phyloP scores from a whole-genome alignment of 1,140 invertebrate species.

The Hylaeus volcanicus region DNA sequence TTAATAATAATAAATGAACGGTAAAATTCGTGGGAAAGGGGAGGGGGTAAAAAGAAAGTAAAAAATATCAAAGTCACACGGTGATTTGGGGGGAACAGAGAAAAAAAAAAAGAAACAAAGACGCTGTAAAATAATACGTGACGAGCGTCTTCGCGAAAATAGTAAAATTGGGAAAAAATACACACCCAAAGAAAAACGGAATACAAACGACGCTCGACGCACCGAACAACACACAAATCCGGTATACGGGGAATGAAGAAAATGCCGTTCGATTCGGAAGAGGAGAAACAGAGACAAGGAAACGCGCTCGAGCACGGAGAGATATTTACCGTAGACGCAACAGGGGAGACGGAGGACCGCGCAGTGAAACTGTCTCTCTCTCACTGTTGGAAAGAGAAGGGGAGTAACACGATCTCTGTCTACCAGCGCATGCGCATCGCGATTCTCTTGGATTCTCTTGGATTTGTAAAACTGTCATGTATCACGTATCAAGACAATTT shows the following conservation, averaged over 20 bases:
- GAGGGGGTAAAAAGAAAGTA: background rate
- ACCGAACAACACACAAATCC: background rate
- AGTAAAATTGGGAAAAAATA: conserved; percentile 21
- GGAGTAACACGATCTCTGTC: no score
- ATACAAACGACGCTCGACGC: background rate
- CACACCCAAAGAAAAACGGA: background rate
- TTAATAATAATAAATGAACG: conserved; percentile 8
- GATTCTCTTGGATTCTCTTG: no score
- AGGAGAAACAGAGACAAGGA: conserved; percentile 16
- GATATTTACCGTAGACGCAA: no score
- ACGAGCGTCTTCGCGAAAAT: conserved; percentile 4
- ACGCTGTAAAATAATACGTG: conserved; percentile 19
- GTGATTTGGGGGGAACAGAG: no score
- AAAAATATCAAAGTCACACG: conserved; percentile 40
- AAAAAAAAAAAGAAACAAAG: background rate
- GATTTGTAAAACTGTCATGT: no score
- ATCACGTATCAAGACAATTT: no score
- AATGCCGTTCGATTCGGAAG: conserved; percentile 14
- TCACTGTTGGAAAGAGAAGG: no score
- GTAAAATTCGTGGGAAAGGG: conserved; percentile 31
- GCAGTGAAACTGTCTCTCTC: no score
- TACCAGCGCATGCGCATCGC: no score
- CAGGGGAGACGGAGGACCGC: no score
- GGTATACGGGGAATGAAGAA: conserved; percentile 35
- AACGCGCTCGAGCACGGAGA: background rate